phyloP scores from a whole-genome alignment of 2,888 invertebrate species.

The Mythimna loreyi region DNA sequence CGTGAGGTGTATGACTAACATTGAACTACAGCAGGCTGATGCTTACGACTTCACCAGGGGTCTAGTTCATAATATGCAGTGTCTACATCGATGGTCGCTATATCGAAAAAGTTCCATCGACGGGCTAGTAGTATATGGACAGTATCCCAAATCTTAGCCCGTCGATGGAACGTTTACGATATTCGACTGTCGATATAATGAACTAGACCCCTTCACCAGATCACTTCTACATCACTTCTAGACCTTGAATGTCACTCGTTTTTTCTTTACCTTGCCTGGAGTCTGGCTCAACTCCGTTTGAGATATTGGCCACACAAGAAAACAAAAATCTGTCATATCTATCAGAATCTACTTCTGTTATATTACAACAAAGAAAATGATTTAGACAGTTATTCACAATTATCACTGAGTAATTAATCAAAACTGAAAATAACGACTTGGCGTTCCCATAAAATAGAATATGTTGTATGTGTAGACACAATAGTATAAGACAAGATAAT shows the following conservation, averaged over 20 bases:
- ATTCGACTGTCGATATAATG: no score
- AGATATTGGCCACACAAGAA: neutral
- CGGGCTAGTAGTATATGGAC: no score
- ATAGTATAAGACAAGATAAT: conserved; percentile 16
- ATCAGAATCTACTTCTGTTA: neutral
- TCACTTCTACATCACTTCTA: neutral
- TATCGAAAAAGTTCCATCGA: no score
- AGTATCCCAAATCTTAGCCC: no score
- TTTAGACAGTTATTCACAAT: neutral
- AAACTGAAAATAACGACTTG: conserved; percentile 28
- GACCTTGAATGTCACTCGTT: neutral
- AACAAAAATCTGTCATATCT: neutral
- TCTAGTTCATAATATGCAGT: no score
- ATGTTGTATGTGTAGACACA: conserved; percentile 13
- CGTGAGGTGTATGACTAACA: no score
- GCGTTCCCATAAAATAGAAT: conserved; percentile 8
- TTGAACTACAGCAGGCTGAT: neutral
- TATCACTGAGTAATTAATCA: conserved; percentile 16
- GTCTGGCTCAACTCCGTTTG: neutral
- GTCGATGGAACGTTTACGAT: no score
- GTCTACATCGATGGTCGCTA: no score
- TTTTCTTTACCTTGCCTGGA: no score
- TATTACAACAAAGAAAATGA: neutral
- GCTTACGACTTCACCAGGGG: neutral
- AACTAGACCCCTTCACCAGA: no score